Evolutionary conservation across 2,888 invertebrate species (phyloP), one percentile per base, ranked within the genome.

Genomic region (Coremacera marginata): DNA sequence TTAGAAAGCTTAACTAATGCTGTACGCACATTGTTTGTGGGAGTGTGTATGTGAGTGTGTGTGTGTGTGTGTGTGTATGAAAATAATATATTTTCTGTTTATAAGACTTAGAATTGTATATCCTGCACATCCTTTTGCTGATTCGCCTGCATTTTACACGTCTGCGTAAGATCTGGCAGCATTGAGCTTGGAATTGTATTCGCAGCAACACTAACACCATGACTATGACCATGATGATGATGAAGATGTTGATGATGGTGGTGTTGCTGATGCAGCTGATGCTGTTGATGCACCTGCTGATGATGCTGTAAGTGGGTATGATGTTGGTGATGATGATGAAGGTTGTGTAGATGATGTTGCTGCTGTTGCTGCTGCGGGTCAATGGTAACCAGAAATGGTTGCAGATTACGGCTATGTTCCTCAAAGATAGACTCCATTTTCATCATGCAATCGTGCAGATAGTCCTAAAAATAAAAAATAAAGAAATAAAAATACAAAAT

Each of bases 61-160:
- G 57, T 70, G 27, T 52, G 16, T 75, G 51, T 19, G 14, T 44
- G 5, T 60, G 37, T 16, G 55, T 55, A 5, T 65, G 34, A 14
- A 65, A 65, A 65, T 65, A 65, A 44, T 62, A 31, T 27, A 67
- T 67, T 22, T 44, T 73, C 49, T 63, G 31, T 57, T 22, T 44
- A 78, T 77, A 79, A 80, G 81, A 81, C 82, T 90, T 90, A 94
- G 90, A 95, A 95, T 89, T 94, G 93, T 82, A 96, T 93, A 89
- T 96, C 95, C 84, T 95, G 92, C 84, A 96, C 94, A 89, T 96
- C 96, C 84, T 95, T 96, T 84, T 96, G 95, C 75, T 95, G 95
- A 83, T 93, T 93, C 83, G 95, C 94, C 89, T 93, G 94, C 89
- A 92, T 93, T 90, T 93, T 93, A 82, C 93, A 92, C 88, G 92